Evolutionary conservation across 2,797 vertebrate genomes (phyloP), one percentile per base, ranked within the genome.

Genomic region (Pelochelys cantorii): DNA sequence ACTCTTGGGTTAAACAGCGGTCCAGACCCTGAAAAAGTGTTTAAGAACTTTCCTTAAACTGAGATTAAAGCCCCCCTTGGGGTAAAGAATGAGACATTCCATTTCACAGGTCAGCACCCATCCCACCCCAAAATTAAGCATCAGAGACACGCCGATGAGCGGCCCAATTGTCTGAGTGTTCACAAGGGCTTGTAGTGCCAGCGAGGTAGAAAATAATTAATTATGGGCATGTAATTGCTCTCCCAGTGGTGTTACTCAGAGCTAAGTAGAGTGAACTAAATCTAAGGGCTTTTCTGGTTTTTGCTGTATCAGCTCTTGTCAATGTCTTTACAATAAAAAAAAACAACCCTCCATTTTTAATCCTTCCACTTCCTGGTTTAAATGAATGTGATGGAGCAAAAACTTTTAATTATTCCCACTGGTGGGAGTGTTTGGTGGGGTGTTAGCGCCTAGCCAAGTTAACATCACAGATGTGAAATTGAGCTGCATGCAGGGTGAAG

Each of bases 261-360:
- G 86, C 90, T 57, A 0, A 53, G 68, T 71, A 83, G 60, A 94
- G 85, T 55, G 89, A 92, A 18, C 79, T 96, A 86, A 92, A 88
- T 81, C 94, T 90, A 0, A 71, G 37, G 29, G 13, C 3, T 0
- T 11, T 79, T 81, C 4, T 13, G 77, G 78, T 56, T 42, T 0
- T 0, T 23, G 74, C 84, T 80, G 54, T 1, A 0, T 83, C 48
- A 11, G 34, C 1, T 94, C 89, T 86, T 87, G n/a, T 11, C 79
- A 79, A 25, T 29, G 54, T 82, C 74, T 82, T 68, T 23, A 12
- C 25, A 68, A 74, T 17, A 18, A 81, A 82, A 22, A 23, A 42
- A 81, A 84, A 84, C 75, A 13, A 10, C 31, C 0, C 2, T 9
- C 14, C 42, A 14, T 90, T 85, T 74, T 48, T 12, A 65, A 37